Percentiles rank a stretch among this genome's conserved stretches.
phyloP scores from a whole-genome alignment of 2,797 vertebrate species.

The Gastrophryne carolinensis region DNA sequence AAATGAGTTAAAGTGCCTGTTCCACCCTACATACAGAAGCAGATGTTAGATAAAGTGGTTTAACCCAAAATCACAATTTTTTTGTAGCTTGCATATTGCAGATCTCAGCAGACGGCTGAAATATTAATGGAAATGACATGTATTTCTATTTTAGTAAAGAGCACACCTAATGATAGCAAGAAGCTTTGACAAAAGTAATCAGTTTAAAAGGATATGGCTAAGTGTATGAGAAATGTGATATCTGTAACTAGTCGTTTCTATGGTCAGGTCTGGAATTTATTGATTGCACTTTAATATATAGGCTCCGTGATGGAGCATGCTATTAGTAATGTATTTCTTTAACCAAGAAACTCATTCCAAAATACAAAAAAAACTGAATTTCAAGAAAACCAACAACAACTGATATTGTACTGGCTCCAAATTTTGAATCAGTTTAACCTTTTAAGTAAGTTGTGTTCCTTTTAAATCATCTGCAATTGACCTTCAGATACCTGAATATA shows the following conservation, averaged over 20 bases:
- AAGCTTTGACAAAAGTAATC: conserved; percentile 92
- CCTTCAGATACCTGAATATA: too few relatives aligned
- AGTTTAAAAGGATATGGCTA: conserved; percentile 92
- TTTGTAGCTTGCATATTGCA: conserved; percentile 55
- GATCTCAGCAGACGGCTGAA: conserved; percentile 59
- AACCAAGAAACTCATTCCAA: conserved; percentile 61
- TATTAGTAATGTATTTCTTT: conserved; percentile 79
- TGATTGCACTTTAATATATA: conserved; percentile 92
- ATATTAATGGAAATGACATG: conserved; percentile 63
- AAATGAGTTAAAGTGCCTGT: not conserved
- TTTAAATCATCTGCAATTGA: too few relatives aligned
- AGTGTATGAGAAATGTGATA: conserved; percentile 91
- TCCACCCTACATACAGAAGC: not conserved
- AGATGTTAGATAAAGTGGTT: conserved; percentile 51
- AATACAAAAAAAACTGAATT: not conserved
- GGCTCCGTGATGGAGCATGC: conserved; percentile 82
- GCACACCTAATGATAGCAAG: conserved; percentile 85
- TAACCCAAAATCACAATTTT: conserved; percentile 51
- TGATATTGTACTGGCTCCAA: not conserved
- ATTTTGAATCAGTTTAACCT: conserved; percentile 1
- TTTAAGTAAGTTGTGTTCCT: too few relatives aligned
- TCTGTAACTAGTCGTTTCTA: conserved; percentile 86
- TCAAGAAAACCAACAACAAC: not conserved
- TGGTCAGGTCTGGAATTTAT: conserved; percentile 81
- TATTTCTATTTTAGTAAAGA: conserved; percentile 84